A percentile compares a stretch with the other conserved stretches of the same genome.
These are phyloP conservation scores for Polia nebulosa DNA, from an alignment of 2,888 invertebrate genomes.

Conservation along the genomic window DNA sequence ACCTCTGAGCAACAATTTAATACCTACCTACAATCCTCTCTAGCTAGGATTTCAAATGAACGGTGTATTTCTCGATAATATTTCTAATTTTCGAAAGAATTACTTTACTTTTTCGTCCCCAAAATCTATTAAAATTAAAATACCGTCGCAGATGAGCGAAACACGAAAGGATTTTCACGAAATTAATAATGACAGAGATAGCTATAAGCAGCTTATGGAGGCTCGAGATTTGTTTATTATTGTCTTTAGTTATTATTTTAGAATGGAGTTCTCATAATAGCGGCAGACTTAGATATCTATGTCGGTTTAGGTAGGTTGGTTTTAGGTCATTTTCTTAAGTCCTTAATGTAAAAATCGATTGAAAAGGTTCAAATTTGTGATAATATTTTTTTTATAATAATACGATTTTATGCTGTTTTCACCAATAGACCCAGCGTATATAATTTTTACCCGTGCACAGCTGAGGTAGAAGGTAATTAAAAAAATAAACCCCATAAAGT, in stretches of 20 bases:
- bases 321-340: not conserved
- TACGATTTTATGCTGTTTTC: no score
- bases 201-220: conserved; percentile 52
- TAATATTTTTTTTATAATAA: no score
- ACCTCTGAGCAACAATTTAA: no score
- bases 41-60: not conserved
- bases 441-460: no score
- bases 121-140: conserved; percentile 49
- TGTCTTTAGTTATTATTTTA: conserved; percentile 36
- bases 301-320: not conserved
- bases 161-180: conserved; percentile 43
- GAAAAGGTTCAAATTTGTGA: no score
- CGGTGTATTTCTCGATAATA: conserved; percentile 1
- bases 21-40: not conserved
- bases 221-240: conserved; percentile 40
- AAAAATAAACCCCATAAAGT: no score
- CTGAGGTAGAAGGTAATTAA: no score
- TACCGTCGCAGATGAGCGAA: conserved; percentile 39
- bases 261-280: conserved; percentile 8
- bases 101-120: conserved; percentile 15
- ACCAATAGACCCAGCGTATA: no score
- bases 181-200: conserved; percentile 57
- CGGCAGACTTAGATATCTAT: not conserved
- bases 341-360: not conserved
- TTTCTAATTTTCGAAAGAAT: conserved; percentile 32